phyloP scores from a whole-genome alignment of 2,797 vertebrate species.

The Halcyon smyrnensis region DNA sequence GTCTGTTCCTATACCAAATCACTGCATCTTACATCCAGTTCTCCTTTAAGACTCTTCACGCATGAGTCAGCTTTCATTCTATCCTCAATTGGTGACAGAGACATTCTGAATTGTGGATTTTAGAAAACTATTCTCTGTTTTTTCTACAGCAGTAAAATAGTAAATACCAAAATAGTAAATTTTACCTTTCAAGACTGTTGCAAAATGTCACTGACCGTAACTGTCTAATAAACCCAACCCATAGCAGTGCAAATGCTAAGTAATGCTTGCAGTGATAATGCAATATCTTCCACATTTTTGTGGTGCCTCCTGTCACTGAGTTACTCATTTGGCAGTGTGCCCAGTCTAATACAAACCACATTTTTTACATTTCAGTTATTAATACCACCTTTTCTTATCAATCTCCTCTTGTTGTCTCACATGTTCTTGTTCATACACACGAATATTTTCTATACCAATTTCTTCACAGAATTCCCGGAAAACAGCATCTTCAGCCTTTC shows the following conservation, averaged over 20 bases:
- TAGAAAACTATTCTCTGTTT: neutral
- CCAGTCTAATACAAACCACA: neutral
- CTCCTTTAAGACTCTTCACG: neutral
- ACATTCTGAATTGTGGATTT: neutral
- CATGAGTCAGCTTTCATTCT: fast-evolving
- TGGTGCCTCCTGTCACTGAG: neutral
- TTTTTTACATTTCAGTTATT: neutral
- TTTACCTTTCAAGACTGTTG: neutral
- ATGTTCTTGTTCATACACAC: constrained; percentile 89
- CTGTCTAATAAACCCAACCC: neutral
- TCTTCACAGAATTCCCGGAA: constrained; percentile 92
- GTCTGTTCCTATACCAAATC: neutral
- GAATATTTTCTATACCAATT: constrained; percentile 89
- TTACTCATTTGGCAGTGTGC: neutral
- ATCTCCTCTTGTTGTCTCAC: constrained; percentile 87
- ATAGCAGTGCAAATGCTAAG: neutral
- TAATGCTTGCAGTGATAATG: neutral
- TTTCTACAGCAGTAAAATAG: neutral
- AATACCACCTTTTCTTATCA: constrained; percentile 86
- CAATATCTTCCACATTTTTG: neutral
- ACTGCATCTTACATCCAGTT: neutral
- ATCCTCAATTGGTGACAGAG: no score
- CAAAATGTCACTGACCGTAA: neutral
- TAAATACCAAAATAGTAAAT: neutral
- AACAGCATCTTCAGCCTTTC: constrained; percentile 89